These are phyloP conservation scores for Fragum fragum DNA, from an alignment of 2,888 invertebrate genomes.

Conservation along the genomic window DNA sequence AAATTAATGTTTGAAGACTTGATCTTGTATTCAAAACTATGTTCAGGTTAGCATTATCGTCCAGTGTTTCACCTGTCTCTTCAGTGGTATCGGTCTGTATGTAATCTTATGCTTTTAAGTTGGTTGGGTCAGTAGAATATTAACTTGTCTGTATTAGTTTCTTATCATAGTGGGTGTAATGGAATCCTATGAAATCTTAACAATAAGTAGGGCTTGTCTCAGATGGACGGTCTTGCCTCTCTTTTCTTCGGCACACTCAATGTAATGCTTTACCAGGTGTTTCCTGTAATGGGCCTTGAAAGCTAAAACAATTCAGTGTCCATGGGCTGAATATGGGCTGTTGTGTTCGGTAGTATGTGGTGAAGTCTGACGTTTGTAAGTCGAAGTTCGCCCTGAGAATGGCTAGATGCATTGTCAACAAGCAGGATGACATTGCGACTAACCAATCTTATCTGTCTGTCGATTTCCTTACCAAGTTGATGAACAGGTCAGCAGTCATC, in stretches of 20 bases:
- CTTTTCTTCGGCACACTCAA: conserved; percentile 37
- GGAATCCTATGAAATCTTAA: conserved; percentile 42
- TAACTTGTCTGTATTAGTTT: conserved; percentile 42
- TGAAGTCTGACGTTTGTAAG: conserved; percentile 17
- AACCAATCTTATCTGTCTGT: conserved; percentile 30
- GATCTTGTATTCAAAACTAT: neutral
- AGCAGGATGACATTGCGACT: conserved; percentile 35
- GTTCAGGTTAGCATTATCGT: neutral
- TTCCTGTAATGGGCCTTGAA: conserved; percentile 46
- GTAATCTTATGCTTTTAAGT: neutral
- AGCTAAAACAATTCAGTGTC: neutral
- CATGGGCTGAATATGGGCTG: conserved; percentile 5
- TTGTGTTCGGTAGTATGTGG: conserved; percentile 64
- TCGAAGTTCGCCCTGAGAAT: conserved; percentile 24
- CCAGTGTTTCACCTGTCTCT: neutral
- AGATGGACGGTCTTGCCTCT: conserved; percentile 42
- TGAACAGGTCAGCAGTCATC: conserved; percentile 52
- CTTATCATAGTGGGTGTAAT: conserved; percentile 32
- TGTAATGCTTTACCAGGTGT: conserved; percentile 28
- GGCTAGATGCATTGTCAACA: conserved; percentile 60
- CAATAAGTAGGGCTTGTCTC: conserved; percentile 33
- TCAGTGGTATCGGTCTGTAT: neutral
- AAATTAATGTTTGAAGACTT: neutral
- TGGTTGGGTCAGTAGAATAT: neutral
- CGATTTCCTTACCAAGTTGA: conserved; percentile 49